Evolutionary conservation across 1,140 invertebrate species (phyloP), one percentile per base, ranked within the genome.

Genomic region (Drosophila parvula): DNA sequence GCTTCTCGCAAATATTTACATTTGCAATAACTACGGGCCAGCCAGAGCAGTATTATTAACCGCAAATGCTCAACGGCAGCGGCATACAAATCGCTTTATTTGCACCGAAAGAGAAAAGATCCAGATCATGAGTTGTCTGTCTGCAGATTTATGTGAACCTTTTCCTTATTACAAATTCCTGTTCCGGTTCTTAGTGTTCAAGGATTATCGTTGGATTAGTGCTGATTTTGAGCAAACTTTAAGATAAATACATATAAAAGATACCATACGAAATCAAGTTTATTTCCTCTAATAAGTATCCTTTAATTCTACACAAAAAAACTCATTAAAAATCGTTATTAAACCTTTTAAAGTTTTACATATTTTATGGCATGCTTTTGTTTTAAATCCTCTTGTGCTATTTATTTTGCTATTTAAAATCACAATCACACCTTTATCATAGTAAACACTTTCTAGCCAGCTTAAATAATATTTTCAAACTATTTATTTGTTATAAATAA

Each of bases 1-100:
- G 77, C 84, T 64, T 88, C 74, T 83, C 69, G 62, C 83, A 80
- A 88, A 79, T 79, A 88, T 82, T 88, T 88, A 86, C 79, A 86
- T 82, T 63, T 36, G 40, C 53, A 41, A 41, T 62, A 85, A 86
- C 79, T 79, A 86, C 55, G 59, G 43, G 45, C 40, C 64, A 74
- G 51, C 51, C 51, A 22, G 22, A 34, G 50, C 32, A 22, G 61
- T 80, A 75, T 83, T 88, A 83, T 80, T 78, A 81, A 89, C 74
- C 53, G 79, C 55, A 84, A 84, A 70, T 74, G 63, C 55, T 36
- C 38, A 51, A 79, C 38, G 63, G 48, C 55, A 45, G 22, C 34
- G 51, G 69, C 80, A 83, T 84, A 79, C 63, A 79, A 83, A 83
- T 83, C 64, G 68, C 60, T 78, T 45, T 50, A 57, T 59, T 70